Conservation (phyloP, 2,113 vertebrate genomes). For the Columbina picui region DNA sequence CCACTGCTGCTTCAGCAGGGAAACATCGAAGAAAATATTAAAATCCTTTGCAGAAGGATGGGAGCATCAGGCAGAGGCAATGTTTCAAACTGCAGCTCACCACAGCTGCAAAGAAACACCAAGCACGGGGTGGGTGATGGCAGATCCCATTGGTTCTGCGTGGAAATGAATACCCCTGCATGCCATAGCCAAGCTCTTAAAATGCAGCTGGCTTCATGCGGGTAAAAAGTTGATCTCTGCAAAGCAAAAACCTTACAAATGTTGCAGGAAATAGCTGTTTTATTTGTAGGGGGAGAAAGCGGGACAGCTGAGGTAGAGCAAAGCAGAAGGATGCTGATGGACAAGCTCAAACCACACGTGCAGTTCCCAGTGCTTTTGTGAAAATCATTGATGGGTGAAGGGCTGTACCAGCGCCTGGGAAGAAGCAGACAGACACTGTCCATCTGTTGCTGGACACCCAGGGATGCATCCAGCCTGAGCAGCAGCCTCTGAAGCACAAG, state of each 20-base stretch:
- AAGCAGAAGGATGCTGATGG: background rate
- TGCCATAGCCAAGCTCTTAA: background rate
- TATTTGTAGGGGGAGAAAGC: background rate
- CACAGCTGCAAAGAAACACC: background rate
- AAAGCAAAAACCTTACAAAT: background rate
- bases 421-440: background rate
- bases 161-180: background rate
- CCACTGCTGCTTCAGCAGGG: background rate
- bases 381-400: background rate
- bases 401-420: background rate
- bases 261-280: background rate
- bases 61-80: background rate
- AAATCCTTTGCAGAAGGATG: background rate
- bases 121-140: background rate
- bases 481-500: background rate
- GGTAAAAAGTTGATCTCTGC: background rate
- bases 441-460: rapidly evolving
- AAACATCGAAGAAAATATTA: rapidly evolving
- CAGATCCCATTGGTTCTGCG: rapidly evolving
- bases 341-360: background rate
- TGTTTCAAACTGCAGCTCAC: background rate
- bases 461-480: background rate
- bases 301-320: background rate
- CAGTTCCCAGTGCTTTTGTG: background rate
- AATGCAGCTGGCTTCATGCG: background rate